phyloP scores from a whole-genome alignment of 2,797 vertebrate genomes.

The Perodicticus potto region DNA sequence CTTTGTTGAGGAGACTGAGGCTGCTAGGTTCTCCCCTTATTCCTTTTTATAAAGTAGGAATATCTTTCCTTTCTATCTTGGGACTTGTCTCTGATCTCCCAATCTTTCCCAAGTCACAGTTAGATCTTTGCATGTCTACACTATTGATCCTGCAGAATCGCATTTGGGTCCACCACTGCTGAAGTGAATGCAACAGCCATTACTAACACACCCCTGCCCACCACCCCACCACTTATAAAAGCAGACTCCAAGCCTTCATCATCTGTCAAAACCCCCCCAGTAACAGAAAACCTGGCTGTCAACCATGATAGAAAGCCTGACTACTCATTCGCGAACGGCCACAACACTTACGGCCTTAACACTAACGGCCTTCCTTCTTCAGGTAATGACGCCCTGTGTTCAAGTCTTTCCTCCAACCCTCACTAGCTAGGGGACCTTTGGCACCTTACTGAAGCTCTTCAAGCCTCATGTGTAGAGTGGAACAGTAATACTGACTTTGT shows the following conservation, averaged over 20 bases:
- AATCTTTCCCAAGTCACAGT: neutral
- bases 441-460: neutral
- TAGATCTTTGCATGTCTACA: neutral
- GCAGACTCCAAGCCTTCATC: neutral
- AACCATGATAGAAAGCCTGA: neutral
- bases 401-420: neutral
- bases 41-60: neutral
- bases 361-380: neutral
- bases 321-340: neutral
- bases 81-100: neutral
- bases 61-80: neutral
- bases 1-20: neutral
- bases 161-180: neutral
- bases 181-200: neutral
- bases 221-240: neutral
- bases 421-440: neutral
- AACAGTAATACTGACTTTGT: neutral
- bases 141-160: neutral
- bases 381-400: neutral
- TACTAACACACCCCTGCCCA: neutral
- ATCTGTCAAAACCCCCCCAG: neutral
- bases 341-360: neutral
- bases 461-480: conserved; percentile 17
- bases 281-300: neutral
- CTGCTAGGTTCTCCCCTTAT: neutral